Conservation (phyloP, 2,888 invertebrate species). For the Ectemnius lituratus region DNA sequence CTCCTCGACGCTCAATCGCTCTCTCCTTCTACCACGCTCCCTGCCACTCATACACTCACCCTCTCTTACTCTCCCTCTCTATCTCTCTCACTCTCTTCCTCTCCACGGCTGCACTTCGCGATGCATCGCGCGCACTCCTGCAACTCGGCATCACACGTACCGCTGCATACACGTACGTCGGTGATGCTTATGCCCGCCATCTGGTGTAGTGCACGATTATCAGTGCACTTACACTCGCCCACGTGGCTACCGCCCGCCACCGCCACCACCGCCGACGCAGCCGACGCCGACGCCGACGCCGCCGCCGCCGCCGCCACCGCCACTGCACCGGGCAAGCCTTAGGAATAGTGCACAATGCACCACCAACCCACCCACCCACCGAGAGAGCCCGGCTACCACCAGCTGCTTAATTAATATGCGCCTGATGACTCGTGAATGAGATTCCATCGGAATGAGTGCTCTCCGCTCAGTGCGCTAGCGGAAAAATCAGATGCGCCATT, state of each 20-base stretch:
- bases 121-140: background rate
- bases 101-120: constrained; percentile 15
- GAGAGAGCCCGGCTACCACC: no score
- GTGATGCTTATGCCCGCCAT: constrained; percentile 49
- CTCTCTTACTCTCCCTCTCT: background rate
- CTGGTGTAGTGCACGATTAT: constrained; percentile 47
- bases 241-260: constrained; percentile 47
- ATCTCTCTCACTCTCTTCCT: background rate
- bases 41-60: background rate
- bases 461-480: no score
- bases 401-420: no score
- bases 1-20: background rate
- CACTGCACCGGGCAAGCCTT: constrained; percentile 2
- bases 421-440: no score
- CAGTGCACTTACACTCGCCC: constrained; percentile 43
- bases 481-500: no score
- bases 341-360: constrained; percentile 11
- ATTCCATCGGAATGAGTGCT: no score
- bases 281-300: background rate
- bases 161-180: constrained; percentile 8
- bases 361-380: background rate
- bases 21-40: background rate
- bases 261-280: constrained; percentile 1
- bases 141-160: constrained; percentile 28
- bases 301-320: background rate